phyloP scores from a whole-genome alignment of 2,888 invertebrate genomes.

The Dermolepida albohirtum region DNA sequence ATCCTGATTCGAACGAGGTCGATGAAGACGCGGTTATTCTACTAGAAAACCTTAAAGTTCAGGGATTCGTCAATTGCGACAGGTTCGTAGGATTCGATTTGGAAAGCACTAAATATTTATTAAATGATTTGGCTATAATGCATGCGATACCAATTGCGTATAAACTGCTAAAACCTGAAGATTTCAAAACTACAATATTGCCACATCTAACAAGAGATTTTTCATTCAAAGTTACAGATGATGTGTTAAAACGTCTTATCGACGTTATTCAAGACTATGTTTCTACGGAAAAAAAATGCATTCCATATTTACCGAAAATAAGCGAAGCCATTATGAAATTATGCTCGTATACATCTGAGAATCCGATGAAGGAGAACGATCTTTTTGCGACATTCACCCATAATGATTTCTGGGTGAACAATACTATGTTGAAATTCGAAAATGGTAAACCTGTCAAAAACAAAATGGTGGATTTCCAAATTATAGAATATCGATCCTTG shows the following conservation, averaged over 20 bases:
- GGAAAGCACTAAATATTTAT: slow-evolving; percentile 62
- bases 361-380: slow-evolving; percentile 53
- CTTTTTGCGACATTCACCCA: slow-evolving; percentile 69
- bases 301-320: slow-evolving; percentile 38
- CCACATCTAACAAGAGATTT: slow-evolving; percentile 55
- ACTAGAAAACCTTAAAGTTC: slow-evolving; percentile 67
- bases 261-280: slow-evolving; percentile 3
- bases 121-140: slow-evolving; percentile 66
- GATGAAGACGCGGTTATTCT: slow-evolving; percentile 68
- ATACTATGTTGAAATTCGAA: slow-evolving; percentile 67
- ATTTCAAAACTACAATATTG: slow-evolving; percentile 59
- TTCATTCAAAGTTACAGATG: slow-evolving; percentile 7
- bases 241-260: background rate
- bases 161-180: slow-evolving; percentile 63
- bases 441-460: slow-evolving; percentile 52
- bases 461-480: slow-evolving; percentile 71
- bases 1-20: slow-evolving; percentile 54
- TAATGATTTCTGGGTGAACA: slow-evolving; percentile 71
- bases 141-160: slow-evolving; percentile 69
- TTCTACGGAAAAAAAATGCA: slow-evolving; percentile 8
- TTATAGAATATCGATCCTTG: slow-evolving; percentile 66
- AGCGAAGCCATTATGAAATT: slow-evolving; percentile 19
- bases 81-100: slow-evolving; percentile 66
- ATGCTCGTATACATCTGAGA: slow-evolving; percentile 49
- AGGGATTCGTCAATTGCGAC: slow-evolving; percentile 64